Evolutionary conservation across 35 echinoderm and acorn worm species (phyloP).

Genomic region (Eucidaris tribuloides): DNA sequence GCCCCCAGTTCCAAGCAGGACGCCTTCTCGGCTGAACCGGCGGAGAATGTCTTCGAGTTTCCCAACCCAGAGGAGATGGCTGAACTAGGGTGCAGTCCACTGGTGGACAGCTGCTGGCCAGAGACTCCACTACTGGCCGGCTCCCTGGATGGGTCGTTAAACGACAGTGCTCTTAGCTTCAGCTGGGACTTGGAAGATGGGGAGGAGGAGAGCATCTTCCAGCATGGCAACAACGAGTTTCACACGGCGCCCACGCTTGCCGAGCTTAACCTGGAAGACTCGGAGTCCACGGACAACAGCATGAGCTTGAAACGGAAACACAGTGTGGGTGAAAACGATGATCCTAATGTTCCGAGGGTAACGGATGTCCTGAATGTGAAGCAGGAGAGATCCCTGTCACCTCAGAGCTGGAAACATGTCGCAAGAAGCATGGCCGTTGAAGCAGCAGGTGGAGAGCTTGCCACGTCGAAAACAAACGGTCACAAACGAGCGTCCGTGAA

Average conservation of each 20-base stretch:
- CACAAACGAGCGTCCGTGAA: too few relatives aligned
- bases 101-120: conserved; percentile 60
- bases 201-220: conserved; percentile 41
- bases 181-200: conserved; percentile 66
- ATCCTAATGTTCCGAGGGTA: background rate
- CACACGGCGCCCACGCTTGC: conserved; percentile 73
- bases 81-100: conserved; percentile 47
- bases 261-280: conserved; percentile 96
- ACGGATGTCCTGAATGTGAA: background rate
- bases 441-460: too few relatives aligned
- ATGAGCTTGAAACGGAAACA: conserved; percentile 36
- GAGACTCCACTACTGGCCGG: conserved; percentile 43
- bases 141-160: conserved; percentile 59
- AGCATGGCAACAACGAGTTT: conserved; percentile 42
- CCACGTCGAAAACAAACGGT: too few relatives aligned
- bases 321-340: background rate
- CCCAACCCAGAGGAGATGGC: conserved; percentile 65
- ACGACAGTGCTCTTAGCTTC: conserved; percentile 55
- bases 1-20: background rate
- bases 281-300: conserved; percentile 41
- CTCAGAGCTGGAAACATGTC: conserved; percentile 34
- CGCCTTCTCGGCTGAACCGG: background rate
- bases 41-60: conserved; percentile 67
- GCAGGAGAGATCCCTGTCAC: conserved; percentile 23
- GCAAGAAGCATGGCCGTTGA: too few relatives aligned